phyloP scores from a whole-genome alignment of 1,140 invertebrate species.

The Dufourea novaeangliae region DNA sequence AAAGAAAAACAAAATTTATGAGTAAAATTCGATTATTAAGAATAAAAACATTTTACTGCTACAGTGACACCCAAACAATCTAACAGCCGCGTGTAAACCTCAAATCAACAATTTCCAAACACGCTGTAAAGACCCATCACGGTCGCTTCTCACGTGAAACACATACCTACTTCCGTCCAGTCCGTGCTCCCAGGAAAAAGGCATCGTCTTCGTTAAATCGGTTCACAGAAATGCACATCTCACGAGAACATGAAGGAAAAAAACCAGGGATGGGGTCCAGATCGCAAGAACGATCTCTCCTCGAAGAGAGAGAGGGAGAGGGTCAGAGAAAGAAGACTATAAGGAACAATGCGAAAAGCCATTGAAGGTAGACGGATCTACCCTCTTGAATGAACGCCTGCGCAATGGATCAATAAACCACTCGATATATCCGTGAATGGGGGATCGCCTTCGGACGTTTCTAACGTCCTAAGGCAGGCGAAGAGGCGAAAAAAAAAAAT shows the following conservation, averaged over 20 bases:
- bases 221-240: constrained; percentile 38
- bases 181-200: background rate
- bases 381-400: constrained; percentile 61
- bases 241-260: constrained; percentile 1
- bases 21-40: no score
- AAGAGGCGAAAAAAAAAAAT: constrained; percentile 56
- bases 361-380: constrained; percentile 54
- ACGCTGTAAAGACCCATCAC: background rate
- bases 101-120: no score
- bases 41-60: no score
- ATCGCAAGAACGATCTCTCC: constrained; percentile 54
- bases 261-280: constrained; percentile 43
- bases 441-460: constrained; percentile 16
- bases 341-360: constrained; percentile 68
- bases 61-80: no score
- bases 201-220: background rate
- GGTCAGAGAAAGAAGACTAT: no score
- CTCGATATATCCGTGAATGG: constrained; percentile 74
- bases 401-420: constrained; percentile 72
- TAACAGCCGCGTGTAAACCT: background rate
- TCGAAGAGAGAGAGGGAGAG: constrained; percentile 36
- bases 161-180: background rate
- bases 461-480: background rate
- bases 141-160: background rate
- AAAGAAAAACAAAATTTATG: no score